Evolutionary conservation across 2,888 invertebrate species (phyloP), one percentile per base, ranked within the genome.

Genomic region (Ophion obscuratus): DNA sequence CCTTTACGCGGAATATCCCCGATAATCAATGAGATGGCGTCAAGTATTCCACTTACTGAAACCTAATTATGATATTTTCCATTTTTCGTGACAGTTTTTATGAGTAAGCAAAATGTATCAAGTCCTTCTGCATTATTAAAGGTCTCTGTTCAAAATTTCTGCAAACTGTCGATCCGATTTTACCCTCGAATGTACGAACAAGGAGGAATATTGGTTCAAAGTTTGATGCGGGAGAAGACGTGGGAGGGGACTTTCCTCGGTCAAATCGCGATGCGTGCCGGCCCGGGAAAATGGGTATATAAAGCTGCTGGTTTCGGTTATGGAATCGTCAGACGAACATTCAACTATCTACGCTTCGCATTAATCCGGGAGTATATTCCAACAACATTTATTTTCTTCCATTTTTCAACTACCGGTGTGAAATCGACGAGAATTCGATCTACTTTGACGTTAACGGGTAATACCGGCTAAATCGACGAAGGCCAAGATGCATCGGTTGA

Each of bases 201-300:
- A 64, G 70, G 68, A 67, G 67, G 74, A 82, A 83, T 76, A 83
- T 80, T 83, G 66, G 67, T 44, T 83, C 40, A 53, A 57, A 64
- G 68, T 5, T 64, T 64, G 53, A 7, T n/a, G 40, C 1, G 57
- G 11, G 57, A 59, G 67, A 47, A 14, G 40, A 24, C 47, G 79
- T 57, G 73, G 75, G 80, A 70, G 67, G 75, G 62, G 57, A 47
- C 36, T 75, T 40, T 27, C 6, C 20, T 40, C 57, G 68, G 74
- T 77, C 40, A 59, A 75, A 76, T 62, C 53, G 40, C n/a, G 67
- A 70, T 82, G 78, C 82, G 75, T 82, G 66, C 53, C 27, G 24
- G 61, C 57, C 11, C 24, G 47, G 53, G 59, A 53, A 47, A 68
- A 64, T 62, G 64, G 79, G 75, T 85, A 85, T 85, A 85, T 85